A percentile compares a stretch with the other conserved stretches of the same genome.
phyloP scores from a whole-genome alignment of 2,797 vertebrate genomes.

The Micromesistius poutassou region DNA sequence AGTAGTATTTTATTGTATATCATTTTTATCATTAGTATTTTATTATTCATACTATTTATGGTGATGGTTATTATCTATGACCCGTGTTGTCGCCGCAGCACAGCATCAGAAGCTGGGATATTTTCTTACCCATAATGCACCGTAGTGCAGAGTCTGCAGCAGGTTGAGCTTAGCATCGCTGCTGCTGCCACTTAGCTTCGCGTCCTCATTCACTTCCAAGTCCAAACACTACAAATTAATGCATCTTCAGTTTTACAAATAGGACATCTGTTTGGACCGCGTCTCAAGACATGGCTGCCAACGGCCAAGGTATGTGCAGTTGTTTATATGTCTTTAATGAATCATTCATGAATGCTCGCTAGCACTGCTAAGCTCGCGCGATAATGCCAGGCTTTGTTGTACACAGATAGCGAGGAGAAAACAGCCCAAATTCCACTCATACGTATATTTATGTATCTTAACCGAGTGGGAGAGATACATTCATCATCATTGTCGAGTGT shows the following conservation, averaged over 20 bases:
- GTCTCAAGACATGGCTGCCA: constrained; percentile 69
- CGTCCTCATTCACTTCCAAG: neutral
- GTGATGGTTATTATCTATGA: neutral
- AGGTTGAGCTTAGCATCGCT: neutral
- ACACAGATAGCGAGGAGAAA: neutral
- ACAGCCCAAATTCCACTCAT: neutral
- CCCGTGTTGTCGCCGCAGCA: neutral
- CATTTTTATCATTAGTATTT: neutral
- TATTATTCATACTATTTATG: neutral
- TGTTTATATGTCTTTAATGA: constrained; percentile 16
- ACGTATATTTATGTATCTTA: neutral
- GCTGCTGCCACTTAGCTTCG: neutral
- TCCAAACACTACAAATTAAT: constrained; percentile 43
- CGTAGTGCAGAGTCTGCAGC: constrained; percentile 29
- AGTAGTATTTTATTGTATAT: neutral
- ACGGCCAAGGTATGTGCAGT: constrained; percentile 64
- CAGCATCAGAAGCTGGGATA: constrained; percentile 21
- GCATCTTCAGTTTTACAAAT: constrained; percentile 40
- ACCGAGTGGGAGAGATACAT: neutral
- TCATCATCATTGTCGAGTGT: neutral
- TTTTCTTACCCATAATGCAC: constrained; percentile 64
- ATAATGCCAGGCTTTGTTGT: neutral
- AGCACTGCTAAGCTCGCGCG: neutral
- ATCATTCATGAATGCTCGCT: constrained; percentile 6
- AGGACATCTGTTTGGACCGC: constrained; percentile 37